A percentile compares a stretch with the other conserved stretches of the same genome.
Evolutionary conservation across 2,888 invertebrate genomes (phyloP).

Genomic region (Rotaria magnacalcarata): DNA sequence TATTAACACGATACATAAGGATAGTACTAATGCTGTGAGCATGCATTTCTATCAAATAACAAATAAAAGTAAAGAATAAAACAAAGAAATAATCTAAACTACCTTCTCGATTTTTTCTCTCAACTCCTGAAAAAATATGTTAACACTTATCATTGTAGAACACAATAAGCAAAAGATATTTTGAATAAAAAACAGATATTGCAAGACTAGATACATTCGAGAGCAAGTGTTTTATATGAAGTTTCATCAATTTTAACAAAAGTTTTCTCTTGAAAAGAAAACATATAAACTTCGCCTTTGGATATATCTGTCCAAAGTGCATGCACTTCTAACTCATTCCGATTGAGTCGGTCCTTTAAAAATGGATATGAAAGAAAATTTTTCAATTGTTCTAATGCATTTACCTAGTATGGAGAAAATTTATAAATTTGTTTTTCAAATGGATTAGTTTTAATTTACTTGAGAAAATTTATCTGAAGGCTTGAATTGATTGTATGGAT

Average conservation of each 20-base stretch:
- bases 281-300: constrained; percentile 88
- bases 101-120: neutral
- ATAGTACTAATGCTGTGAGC: neutral
- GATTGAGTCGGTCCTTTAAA: constrained; percentile 73
- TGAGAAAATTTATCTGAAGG: constrained; percentile 88
- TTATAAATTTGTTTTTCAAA: neutral
- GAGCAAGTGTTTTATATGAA: constrained; percentile 68
- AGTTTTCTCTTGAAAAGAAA: constrained; percentile 76
- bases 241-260: constrained; percentile 81
- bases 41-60: too few relatives aligned
- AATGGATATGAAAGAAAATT: constrained; percentile 88
- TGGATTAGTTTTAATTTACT: constrained; percentile 61
- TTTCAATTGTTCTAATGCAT: constrained; percentile 82
- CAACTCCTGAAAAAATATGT: neutral
- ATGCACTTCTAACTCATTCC: constrained; percentile 76
- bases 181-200: neutral
- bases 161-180: neutral
- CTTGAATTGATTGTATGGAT: constrained; percentile 80
- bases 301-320: constrained; percentile 97
- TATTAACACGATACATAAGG: neutral
- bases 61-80: too few relatives aligned
- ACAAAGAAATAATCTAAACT: neutral
- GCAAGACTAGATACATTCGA: neutral
- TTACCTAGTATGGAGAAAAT: constrained; percentile 65
- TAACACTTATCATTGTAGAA: neutral